Evolutionary conservation across 2,888 invertebrate species (phyloP), one percentile per base, ranked within the genome.

Genomic region (Odontomyia ornata): DNA sequence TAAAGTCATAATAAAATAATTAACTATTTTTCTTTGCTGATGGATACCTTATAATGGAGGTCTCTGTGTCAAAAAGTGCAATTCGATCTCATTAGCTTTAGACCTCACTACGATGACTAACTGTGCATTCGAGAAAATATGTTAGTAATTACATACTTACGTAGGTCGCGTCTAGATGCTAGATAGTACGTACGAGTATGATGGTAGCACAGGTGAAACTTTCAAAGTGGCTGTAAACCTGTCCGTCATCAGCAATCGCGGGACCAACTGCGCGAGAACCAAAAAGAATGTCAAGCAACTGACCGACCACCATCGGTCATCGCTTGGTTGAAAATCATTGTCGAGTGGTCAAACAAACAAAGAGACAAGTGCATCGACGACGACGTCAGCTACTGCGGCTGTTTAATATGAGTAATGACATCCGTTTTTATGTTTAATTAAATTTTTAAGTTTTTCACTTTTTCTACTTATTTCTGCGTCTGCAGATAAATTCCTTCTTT

Each of bases 391-490:
- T 60, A 15, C 60, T 1, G 1, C 25, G n/a, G n/a, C n/a, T n/a
- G 3, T 60, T 60, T 60, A 23, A 60, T 60, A 60, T 60, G 60
- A 60, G 60, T 60, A 25, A 60, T 60, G 60, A 25, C 60, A 60
- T 60, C 60, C 60, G 60, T 60, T 60, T 60, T 60, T 60, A 60
- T 60, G 60, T 21, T 25, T 60, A 60, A 60, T 60, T 60, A 60
- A 60, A 25, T 25, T 25, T 60, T 21, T 23, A 25, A 60, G 60
- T 60, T 25, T 60, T 25, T 36, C 36, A 36, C 25, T 60, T 60
- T 60, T 60, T 18, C n/a, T 60, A 36, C 36, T 15, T 52, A 5
- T 52, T 52, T 52, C 13, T 7, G 3, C 3, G 36, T 36, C 36
- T 36, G 36, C 36, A 9, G 36, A 36, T 36, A 36, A 36, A 5